phyloP scores from a whole-genome alignment of 2,888 invertebrate species.

The Drosophila paracracens region DNA sequence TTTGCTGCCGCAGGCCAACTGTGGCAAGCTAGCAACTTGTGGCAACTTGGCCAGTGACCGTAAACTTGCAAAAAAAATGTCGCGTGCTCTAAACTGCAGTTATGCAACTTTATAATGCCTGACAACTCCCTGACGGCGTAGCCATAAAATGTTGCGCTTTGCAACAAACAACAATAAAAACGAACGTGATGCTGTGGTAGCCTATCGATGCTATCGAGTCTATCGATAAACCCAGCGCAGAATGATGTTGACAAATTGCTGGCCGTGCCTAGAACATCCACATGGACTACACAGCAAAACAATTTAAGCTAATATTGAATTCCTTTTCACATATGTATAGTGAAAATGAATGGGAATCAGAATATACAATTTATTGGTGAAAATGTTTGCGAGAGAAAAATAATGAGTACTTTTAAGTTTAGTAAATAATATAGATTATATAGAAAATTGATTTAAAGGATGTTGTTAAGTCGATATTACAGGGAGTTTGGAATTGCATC shows the following conservation, averaged over 20 bases:
- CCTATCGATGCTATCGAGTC: slow-evolving; percentile 20
- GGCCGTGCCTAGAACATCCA: slow-evolving; percentile 5
- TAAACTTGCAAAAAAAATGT: slow-evolving; percentile 78
- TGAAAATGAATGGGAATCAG: neutral
- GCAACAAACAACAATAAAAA: slow-evolving; percentile 52
- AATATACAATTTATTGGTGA: neutral
- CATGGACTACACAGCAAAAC: neutral
- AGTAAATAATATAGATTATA: no score
- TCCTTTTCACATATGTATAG: neutral
- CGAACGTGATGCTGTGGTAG: slow-evolving; percentile 20
- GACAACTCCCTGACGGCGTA: slow-evolving; percentile 65
- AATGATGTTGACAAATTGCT: slow-evolving; percentile 23
- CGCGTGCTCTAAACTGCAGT: slow-evolving; percentile 80
- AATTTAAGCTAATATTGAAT: neutral
- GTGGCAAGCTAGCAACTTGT: slow-evolving; percentile 31
- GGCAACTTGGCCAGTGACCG: slow-evolving; percentile 59
- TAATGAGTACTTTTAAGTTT: neutral
- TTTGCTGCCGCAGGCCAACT: slow-evolving; percentile 31
- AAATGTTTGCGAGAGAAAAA: neutral
- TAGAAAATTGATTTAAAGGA: neutral
- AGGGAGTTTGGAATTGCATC: neutral
- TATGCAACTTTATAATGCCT: slow-evolving; percentile 79
- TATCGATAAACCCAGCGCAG: slow-evolving; percentile 11
- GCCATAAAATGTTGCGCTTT: slow-evolving; percentile 67
- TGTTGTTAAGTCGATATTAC: neutral